Percentiles rank a stretch among this genome's conserved stretches.
These are phyloP conservation scores for Prunella fulvescens DNA, from an alignment of 2,113 vertebrate species.

Conservation along the genomic window DNA sequence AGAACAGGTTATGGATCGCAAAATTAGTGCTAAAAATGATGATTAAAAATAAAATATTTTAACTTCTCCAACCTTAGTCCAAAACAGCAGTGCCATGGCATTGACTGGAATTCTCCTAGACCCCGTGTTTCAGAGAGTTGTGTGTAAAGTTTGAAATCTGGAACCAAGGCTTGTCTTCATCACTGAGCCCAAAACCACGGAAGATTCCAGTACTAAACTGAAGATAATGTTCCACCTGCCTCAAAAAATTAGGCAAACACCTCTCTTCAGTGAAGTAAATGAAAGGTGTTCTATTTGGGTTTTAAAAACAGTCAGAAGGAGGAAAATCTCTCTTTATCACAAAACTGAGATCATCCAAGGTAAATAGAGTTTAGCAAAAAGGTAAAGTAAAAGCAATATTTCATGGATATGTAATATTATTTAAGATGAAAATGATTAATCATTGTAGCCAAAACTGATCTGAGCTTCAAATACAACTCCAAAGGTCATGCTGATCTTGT, in stretches of 20 bases:
- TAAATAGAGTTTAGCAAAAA: not conserved
- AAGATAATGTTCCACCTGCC: not conserved
- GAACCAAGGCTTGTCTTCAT: not conserved
- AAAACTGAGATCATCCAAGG: not conserved
- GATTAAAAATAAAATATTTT: not conserved
- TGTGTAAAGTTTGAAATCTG: not conserved
- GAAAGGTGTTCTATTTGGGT: not conserved
- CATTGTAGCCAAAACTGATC: not conserved
- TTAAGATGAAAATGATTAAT: not conserved
- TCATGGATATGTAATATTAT: not conserved
- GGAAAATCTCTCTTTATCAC: not conserved
- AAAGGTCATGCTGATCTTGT: not conserved
- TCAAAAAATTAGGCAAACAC: not conserved
- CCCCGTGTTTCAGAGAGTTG: fast-evolving
- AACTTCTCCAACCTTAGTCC: not conserved
- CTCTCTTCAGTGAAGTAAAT: not conserved
- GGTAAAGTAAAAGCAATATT: not conserved
- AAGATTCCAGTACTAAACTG: not conserved
- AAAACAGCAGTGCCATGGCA: not conserved
- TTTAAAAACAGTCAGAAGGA: not conserved
- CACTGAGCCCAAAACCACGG: not conserved
- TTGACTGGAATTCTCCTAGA: not conserved
- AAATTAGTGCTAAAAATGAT: not conserved
- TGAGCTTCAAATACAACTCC: not conserved
- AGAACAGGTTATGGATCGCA: not conserved